Evolutionary conservation across 2,113 vertebrate genomes (phyloP).

Genomic region (Rutilus rutilus): DNA sequence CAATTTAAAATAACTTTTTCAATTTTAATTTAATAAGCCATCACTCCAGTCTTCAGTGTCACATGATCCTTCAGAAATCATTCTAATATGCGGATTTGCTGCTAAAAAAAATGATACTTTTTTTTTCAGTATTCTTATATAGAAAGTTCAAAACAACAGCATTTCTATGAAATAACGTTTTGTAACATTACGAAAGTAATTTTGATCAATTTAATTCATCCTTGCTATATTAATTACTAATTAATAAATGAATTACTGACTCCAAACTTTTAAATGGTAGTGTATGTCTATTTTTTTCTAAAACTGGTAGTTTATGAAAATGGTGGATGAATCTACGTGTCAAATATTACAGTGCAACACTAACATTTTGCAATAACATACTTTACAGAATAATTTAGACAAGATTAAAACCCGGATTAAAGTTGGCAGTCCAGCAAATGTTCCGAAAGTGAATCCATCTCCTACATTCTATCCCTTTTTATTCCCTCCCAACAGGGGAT

Average conservation of each 20-base stretch:
- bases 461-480: conserved; percentile 1
- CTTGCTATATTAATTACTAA: background rate
- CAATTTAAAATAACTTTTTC: background rate
- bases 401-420: conserved; percentile 33
- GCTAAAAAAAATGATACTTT: background rate
- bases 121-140: background rate
- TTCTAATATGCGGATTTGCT: background rate
- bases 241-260: background rate
- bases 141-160: background rate
- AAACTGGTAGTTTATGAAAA: background rate
- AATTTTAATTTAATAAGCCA: background rate
- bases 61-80: background rate
- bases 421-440: conserved; percentile 12
- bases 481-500: conserved; percentile 7
- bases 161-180: background rate
- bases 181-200: background rate
- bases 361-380: conserved; percentile 28
- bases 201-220: background rate
- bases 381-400: conserved; percentile 7
- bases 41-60: background rate
- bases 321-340: background rate
- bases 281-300: background rate
- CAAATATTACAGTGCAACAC: background rate
- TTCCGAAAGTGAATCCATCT: conserved; percentile 8
- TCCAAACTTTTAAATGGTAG: background rate